Percentiles rank a stretch among this genome's conserved stretches.
Conservation (phyloP, 2,797 vertebrate species). For the Alectoris magna region DNA sequence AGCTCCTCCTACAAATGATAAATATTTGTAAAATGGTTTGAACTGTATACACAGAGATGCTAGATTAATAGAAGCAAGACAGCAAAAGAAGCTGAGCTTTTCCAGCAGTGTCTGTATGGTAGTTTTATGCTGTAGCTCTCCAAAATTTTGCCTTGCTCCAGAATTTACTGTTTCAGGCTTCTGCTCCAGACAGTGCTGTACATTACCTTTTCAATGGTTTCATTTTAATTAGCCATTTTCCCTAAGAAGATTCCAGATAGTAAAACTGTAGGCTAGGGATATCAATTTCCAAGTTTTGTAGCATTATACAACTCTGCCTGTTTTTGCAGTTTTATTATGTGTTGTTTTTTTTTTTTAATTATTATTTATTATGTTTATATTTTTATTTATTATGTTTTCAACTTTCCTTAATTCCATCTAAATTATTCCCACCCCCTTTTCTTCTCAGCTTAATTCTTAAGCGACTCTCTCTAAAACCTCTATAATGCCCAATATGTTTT, state of each 20-base stretch:
- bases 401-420: conserved; percentile 8
- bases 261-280: neutral
- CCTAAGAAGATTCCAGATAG: conserved; percentile 41
- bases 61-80: conserved; percentile 49
- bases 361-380: too few species aligned
- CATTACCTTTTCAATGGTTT: conserved; percentile 55
- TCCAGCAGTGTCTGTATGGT: conserved; percentile 2
- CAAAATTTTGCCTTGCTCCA: conserved; percentile 30
- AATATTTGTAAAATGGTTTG: conserved; percentile 68
- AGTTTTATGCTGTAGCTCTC: conserved; percentile 7
- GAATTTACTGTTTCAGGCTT: conserved; percentile 36
- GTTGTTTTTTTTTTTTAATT: neutral
- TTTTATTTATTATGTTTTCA: conserved; percentile 5
- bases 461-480: neutral
- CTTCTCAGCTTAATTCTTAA: neutral
- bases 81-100: conserved; percentile 50
- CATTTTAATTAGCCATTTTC: conserved; percentile 59
- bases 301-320: neutral
- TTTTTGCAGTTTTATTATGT: neutral
- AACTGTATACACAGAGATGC: conserved; percentile 47
- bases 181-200: neutral
- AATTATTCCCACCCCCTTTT: neutral
- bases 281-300: conserved; percentile 22
- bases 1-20: conserved; percentile 42
- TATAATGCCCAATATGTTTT: conserved; percentile 35